Evolutionary conservation across 2,797 vertebrate species (phyloP).

Genomic region (Acropternis orthonyx): DNA sequence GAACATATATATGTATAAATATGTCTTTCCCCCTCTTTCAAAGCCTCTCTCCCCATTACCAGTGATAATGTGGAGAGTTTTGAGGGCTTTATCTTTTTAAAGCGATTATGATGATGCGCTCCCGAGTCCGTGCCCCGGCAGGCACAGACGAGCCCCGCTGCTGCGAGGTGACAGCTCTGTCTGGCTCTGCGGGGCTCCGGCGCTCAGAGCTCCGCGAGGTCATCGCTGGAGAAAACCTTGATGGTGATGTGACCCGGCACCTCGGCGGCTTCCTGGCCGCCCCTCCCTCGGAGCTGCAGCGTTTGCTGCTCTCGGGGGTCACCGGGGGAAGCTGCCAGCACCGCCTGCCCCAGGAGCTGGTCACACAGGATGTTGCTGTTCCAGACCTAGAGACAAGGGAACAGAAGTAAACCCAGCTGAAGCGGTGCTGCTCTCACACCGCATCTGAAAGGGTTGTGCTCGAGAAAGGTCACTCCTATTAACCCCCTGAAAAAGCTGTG

Average conservation of each 20-base stretch:
- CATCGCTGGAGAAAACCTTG: constrained; percentile 79
- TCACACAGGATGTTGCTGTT: constrained; percentile 83
- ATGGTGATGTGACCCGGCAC: constrained; percentile 84
- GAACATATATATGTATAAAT: background rate
- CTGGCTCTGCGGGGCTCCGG: constrained; percentile 28
- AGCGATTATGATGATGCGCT: background rate
- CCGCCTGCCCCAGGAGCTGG: constrained; percentile 87
- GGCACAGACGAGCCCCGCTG: constrained; percentile 12
- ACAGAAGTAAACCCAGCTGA: background rate
- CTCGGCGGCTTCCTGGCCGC: constrained; percentile 71
- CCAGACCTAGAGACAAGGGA: constrained; percentile 84
- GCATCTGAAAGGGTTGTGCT: background rate
- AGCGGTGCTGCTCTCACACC: background rate
- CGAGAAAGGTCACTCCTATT: background rate
- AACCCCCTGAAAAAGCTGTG: background rate
- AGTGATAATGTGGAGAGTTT: background rate
- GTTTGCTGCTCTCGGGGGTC: constrained; percentile 76
- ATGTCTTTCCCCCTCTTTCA: background rate
- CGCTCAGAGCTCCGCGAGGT: constrained; percentile 86
- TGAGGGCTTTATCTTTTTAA: background rate
- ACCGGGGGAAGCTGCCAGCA: constrained; percentile 76
- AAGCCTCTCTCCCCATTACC: background rate
- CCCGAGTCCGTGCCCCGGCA: background rate
- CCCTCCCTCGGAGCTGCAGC: constrained; percentile 82
- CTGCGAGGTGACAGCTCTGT: constrained; percentile 30